phyloP scores from a whole-genome alignment of 2,113 vertebrate genomes.

The Chiloscyllium plagiosum region DNA sequence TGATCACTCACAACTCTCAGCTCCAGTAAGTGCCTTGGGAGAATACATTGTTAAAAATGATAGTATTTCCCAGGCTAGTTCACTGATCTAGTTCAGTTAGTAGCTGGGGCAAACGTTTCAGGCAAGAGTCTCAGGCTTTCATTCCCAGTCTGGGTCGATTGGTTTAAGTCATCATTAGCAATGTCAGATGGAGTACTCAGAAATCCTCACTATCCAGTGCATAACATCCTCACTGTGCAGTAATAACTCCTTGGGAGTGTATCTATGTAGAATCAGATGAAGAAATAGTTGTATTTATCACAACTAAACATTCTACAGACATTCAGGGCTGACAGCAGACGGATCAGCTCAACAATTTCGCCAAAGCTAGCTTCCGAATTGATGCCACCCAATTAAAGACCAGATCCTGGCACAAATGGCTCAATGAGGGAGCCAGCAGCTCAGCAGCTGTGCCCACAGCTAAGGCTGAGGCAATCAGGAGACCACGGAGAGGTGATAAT shows the following conservation, averaged over 20 bases:
- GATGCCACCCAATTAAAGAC: not conserved
- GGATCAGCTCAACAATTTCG: not conserved
- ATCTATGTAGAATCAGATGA: not conserved
- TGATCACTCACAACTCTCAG: not conserved
- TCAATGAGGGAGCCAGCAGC: not conserved
- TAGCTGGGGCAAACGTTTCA: not conserved
- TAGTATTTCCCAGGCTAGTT: not conserved
- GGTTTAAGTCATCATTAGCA: not conserved
- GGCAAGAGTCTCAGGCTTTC: not conserved
- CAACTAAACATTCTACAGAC: not conserved
- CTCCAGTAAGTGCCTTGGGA: not conserved
- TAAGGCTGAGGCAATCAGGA: not conserved
- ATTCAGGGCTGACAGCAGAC: not conserved
- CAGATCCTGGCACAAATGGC: not conserved
- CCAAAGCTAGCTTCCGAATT: not conserved
- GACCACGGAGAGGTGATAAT: not conserved
- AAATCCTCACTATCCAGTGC: not conserved
- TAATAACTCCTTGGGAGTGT: not conserved
- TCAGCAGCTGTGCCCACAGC: not conserved
- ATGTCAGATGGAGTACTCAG: not conserved
- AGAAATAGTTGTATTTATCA: not conserved
- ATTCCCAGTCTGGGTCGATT: not conserved
- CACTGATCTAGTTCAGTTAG: not conserved
- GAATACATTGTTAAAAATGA: not conserved
- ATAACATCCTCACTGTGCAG: not conserved